Base-by-base conservation (phyloP, 1,140 invertebrate genomes). In the Papilio glaucus region DNA sequence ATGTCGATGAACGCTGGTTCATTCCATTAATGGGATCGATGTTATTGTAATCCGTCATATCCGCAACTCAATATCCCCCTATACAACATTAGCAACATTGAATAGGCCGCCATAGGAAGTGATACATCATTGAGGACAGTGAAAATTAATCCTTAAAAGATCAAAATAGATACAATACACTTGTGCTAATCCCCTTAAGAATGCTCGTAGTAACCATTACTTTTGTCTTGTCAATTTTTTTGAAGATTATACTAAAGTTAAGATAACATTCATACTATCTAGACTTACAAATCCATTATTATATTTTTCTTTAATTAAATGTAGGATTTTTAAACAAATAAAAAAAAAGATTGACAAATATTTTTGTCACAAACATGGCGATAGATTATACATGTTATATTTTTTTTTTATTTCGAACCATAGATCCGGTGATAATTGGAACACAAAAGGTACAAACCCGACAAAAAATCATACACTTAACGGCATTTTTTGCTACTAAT, bases 41-140 rank as follows among this genome's bases (percentile, higher is more conserved):
- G 84, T 84, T 74, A 71, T 79, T 79, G 85, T 86, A 89, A 89
- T 85, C 85, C 85, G 84, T 78, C 80, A 87, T 83, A 90, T 92
- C 86, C 86, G 84, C 78, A 79, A 83, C 82, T 80, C 41, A 69
- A 69, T 68, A 68, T 33, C 83, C 74, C 79, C 78, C 83, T 86
- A 79, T 82, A 83, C 70, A 71, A 87, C 89, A 89, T 90, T 86
- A 85, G 85, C 84, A 84, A 86, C 77, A 78, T 73, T 80, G 72
- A 33, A 53, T 53, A 29, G n/a, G 45, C 13, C 13, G 3, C 6
- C 33, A 18, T 29, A 88, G 86, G 85, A 89, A 87, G 79, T 81
- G 74, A 88, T 88, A 79, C 78, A 88, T 88, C 84, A 87, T 84
- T 80, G 85, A 83, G 78, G 79, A 63, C 63, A 42, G 39, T 38